Evolutionary conservation across 2,888 invertebrate genomes (phyloP).

Genomic region (Heteromurus nitidus): DNA sequence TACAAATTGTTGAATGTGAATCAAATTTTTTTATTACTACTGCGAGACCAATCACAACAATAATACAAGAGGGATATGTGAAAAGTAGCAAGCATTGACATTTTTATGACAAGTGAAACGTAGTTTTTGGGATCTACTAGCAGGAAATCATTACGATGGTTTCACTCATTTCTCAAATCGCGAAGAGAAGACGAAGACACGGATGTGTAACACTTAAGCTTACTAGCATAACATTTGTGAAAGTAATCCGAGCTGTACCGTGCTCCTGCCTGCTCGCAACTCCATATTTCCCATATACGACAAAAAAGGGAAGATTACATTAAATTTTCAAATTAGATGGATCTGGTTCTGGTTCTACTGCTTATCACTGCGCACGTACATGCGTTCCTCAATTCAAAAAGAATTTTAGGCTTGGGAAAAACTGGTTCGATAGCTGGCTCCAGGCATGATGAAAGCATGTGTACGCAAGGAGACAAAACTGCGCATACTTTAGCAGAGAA

Average conservation of each 20-base stretch:
- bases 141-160: constrained; percentile 50
- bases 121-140: constrained; percentile 54
- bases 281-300: constrained; percentile 17
- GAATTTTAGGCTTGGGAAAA: too few relatives aligned
- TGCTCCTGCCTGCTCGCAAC: constrained; percentile 35
- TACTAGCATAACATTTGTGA: not conserved
- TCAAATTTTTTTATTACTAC: constrained; percentile 12
- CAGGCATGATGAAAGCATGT: too few relatives aligned
- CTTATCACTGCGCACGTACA: constrained; percentile 17
- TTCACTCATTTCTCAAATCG: constrained; percentile 39
- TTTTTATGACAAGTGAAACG: constrained; percentile 69
- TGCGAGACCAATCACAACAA: constrained; percentile 4
- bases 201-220: constrained; percentile 26
- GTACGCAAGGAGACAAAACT: too few relatives aligned
- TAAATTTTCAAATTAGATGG: constrained; percentile 58
- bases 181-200: not conserved
- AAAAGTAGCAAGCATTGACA: constrained; percentile 66
- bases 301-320: constrained; percentile 60
- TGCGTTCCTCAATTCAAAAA: too few relatives aligned
- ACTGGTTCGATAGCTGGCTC: too few relatives aligned
- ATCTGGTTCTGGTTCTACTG: constrained; percentile 53
- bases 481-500: too few relatives aligned
- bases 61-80: constrained; percentile 11
- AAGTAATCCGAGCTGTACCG: not conserved
- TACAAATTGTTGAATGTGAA: too few relatives aligned